Base-by-base conservation (phyloP, 2,797 vertebrate species). In the Sylvia borin region DNA sequence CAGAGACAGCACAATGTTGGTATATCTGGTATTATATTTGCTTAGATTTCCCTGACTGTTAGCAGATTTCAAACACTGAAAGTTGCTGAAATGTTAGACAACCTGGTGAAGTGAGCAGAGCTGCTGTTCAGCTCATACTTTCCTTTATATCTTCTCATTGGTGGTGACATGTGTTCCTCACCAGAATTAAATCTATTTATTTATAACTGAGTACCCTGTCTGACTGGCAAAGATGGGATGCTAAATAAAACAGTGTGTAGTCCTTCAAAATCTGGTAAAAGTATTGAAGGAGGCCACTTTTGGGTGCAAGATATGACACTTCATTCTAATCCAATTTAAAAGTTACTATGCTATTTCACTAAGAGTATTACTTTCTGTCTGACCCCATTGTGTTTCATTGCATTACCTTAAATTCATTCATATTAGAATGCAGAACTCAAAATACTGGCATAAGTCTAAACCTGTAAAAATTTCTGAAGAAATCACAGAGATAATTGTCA, bases 81-180 rank as follows among this genome's bases (percentile, higher is more conserved):
- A 95, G 21, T 36, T 93, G 66, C 58, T 91, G 85, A 92, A 85
- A 85, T 77, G 31, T 29, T 53, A 60, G 82, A 92, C 82, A 92
- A 81, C 22, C 36, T 78, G 78, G n/a, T 87, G 65, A 93, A 77
- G 40, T 58, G 22, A 90, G 58, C 57, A 87, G 51, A 67, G 50
- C 13, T 83, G 51, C 25, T 79, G 26, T 84, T 85, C 42, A 38
- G 55, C 50, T 93, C 34, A 78, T 53, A 66, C 31, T 77, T 93
- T 51, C 31, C 75, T 78, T 78, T 67, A 16, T 73, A 36, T 67
- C 26, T 92, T 79, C 32, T 38, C 73, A 12, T 65, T 48, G 54
- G 36, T 91, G 43, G 24, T n/a, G 48, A 64, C n/a, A 45, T 20
- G n/a, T 58, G 36, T 50, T 68, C 26, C 29, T 40, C 27, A 65